Conservation (phyloP, 1,140 invertebrate genomes). For the Orchestia grillus region DNA sequence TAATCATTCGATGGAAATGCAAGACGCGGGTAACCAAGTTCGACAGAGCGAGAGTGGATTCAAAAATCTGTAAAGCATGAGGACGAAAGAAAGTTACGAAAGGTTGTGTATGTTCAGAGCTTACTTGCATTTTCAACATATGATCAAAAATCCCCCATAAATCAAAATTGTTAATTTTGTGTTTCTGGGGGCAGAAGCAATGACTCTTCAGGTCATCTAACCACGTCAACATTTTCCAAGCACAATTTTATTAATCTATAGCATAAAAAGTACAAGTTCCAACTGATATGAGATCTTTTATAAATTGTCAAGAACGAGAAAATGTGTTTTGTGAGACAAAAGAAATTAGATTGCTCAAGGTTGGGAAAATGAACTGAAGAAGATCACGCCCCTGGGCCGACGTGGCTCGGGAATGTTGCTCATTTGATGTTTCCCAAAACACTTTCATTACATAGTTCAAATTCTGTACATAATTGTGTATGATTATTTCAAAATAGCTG, state of each 20-base stretch:
- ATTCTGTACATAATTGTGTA: background rate
- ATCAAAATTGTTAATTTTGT: background rate
- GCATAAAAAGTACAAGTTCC: background rate
- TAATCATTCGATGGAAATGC: conserved; percentile 6
- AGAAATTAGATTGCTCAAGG: background rate
- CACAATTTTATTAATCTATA: background rate
- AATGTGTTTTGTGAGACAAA: background rate
- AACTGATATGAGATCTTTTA: background rate
- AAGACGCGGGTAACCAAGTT: background rate
- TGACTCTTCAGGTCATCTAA: background rate
- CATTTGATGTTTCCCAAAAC: background rate
- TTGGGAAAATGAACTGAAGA: background rate
- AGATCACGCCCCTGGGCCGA: background rate
- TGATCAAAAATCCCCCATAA: background rate
- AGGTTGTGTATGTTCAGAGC: conserved; percentile 11
- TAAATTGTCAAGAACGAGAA: background rate
- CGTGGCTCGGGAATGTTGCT: background rate
- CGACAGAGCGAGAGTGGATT: background rate
- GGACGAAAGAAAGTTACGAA: background rate
- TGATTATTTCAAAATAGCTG: background rate
- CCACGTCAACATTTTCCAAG: background rate
- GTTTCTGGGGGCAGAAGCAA: background rate
- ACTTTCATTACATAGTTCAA: background rate
- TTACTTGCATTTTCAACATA: background rate
- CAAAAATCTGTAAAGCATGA: background rate